phyloP scores from a whole-genome alignment of 2,888 invertebrate species.

The Acrocera orbiculus region DNA sequence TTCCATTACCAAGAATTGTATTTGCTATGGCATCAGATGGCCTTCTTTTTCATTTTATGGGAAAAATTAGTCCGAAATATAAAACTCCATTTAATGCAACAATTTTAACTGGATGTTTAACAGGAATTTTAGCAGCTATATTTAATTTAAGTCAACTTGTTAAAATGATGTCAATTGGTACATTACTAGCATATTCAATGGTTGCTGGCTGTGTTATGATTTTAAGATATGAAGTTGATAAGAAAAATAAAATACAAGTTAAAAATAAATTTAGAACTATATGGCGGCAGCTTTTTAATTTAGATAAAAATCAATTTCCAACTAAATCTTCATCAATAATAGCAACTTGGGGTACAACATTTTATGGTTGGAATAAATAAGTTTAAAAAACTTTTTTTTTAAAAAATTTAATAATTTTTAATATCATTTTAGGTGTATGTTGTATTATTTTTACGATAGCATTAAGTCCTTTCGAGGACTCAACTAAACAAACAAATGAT shows the following conservation, averaged over 20 bases:
- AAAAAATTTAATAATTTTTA: not conserved
- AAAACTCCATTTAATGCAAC: constrained; percentile 67
- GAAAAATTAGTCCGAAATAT: constrained; percentile 51
- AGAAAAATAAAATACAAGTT: constrained; percentile 7
- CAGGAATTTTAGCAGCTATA: constrained; percentile 51
- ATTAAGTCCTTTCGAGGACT: constrained; percentile 20
- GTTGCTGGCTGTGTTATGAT: constrained; percentile 58
- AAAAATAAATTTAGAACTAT: constrained; percentile 6
- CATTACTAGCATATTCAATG: constrained; percentile 53
- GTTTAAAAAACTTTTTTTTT: not conserved
- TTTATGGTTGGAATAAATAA: constrained; percentile 27
- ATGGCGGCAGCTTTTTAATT: constrained; percentile 30
- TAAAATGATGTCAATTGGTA: constrained; percentile 66
- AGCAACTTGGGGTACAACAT: constrained; percentile 29
- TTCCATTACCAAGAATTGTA: constrained; percentile 67
- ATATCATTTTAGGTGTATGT: constrained; percentile 17
- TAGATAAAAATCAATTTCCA: constrained; percentile 25
- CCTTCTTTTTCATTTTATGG: constrained; percentile 58
- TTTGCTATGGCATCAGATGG: constrained; percentile 84
- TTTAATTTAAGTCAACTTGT: constrained; percentile 54
- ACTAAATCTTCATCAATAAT: constrained; percentile 31
- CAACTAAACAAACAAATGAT: constrained; percentile 12
- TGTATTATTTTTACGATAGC: constrained; percentile 20
- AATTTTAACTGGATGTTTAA: constrained; percentile 52
- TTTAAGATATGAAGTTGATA: constrained; percentile 38